Evolutionary conservation across 2,888 invertebrate genomes (phyloP), one percentile per base, ranked within the genome.

Genomic region (Saturnia japonica): DNA sequence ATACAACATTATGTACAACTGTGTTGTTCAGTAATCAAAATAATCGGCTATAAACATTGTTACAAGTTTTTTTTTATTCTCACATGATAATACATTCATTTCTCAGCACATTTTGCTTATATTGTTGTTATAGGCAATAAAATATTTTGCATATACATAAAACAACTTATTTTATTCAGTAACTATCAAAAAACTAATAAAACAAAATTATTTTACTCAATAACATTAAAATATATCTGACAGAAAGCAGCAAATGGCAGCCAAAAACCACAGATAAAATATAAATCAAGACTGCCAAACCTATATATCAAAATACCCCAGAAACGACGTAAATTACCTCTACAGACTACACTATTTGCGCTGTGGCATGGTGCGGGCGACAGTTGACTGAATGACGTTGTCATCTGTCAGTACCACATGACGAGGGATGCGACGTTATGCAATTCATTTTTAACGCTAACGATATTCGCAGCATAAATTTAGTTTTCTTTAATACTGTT

Each of bases 151-250:
- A 74, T 78, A 77, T 79, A 77, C 76, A 77, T 80, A 74, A 72
- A 78, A 74, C 75, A 76, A 79, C 76, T 76, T 80, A 78, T 71
- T 80, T 78, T 76, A 77, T 70, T 71, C 71, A 70, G 45, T 75
- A 68, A 68, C 25, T 25, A 68, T 42, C 34, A 70, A 76, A 75
- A 77, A 79, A 76, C 73, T 69, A 57, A 64, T 80, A 80, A 80
- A 80, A 81, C 76, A 76, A 47, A 84, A 80, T 76, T 76, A 76
- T 78, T 82, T 81, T 83, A 83, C 87, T 90, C 88, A 92, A 91
- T 91, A 93, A 94, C 91, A 94, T 91, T 86, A 90, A 90, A 54
- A 90, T 88, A 76, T 80, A 85, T 89, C 88, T 94, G 93, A 93
- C 92, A 91, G 90, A 87, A 86, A 80, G 85, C 83, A 88, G 90